These are phyloP conservation scores for Calidris pugnax DNA, from an alignment of 2,113 vertebrate genomes.

Conservation along the genomic window DNA sequence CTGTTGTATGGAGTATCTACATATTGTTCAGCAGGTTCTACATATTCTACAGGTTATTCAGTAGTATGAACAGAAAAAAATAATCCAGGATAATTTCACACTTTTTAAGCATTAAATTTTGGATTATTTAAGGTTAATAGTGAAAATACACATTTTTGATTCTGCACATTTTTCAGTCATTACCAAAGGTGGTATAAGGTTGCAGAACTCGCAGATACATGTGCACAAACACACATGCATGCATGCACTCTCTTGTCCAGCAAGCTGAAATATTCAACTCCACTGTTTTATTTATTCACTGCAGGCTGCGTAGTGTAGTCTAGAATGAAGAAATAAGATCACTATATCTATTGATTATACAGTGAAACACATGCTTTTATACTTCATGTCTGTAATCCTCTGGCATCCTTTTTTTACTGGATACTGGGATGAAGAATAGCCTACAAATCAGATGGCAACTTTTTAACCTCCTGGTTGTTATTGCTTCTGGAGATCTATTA, in stretches of 20 bases:
- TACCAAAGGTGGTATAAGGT: background rate
- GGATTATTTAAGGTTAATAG: background rate
- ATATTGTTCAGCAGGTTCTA: background rate
- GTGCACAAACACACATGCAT: background rate
- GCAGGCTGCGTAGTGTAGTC: background rate
- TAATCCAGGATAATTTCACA: background rate
- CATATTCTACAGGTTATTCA: background rate
- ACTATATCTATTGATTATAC: background rate
- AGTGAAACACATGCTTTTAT: background rate
- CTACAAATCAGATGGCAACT: background rate
- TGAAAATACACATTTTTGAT: background rate
- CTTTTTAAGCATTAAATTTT: background rate
- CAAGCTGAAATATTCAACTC: background rate
- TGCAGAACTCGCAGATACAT: background rate
- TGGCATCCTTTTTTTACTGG: background rate
- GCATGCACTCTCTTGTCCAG: background rate
- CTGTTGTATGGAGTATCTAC: background rate
- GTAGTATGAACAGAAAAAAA: background rate
- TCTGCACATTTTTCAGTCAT: background rate
- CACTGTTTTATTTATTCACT: background rate
- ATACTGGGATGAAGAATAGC: background rate
- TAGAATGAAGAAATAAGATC: background rate
- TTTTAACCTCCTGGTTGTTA: background rate
- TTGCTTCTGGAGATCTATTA: background rate
- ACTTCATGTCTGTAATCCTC: background rate